Percentiles rank a stretch among this genome's conserved stretches.
phyloP scores from a whole-genome alignment of 2,113 vertebrate species.

The Climacteris rufus region DNA sequence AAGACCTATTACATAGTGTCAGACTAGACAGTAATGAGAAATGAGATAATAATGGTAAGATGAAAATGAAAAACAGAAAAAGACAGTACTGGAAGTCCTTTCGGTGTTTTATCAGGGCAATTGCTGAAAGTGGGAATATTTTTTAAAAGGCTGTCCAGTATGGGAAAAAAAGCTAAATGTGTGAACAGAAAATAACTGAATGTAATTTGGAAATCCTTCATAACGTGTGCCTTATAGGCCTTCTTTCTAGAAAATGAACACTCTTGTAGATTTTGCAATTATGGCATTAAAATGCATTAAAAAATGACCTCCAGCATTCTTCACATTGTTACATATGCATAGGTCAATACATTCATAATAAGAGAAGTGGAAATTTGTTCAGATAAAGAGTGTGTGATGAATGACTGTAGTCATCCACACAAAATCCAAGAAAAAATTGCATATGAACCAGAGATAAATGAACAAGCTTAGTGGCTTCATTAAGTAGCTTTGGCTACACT shows the following conservation, averaged over 20 bases:
- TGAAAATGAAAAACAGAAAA: background rate
- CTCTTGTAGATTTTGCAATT: background rate
- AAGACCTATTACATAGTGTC: background rate
- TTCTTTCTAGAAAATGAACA: background rate
- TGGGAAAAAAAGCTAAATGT: background rate
- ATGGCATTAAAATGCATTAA: background rate
- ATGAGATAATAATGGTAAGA: background rate
- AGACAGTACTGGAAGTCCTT: background rate
- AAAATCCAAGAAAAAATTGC: background rate
- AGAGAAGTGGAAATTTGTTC: background rate
- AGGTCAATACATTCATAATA: background rate
- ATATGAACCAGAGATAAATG: background rate
- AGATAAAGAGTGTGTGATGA: background rate
- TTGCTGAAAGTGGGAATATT: background rate
- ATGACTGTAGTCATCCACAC: background rate
- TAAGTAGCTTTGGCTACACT: background rate
- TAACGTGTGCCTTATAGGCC: background rate
- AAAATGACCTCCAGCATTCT: background rate
- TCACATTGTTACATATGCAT: background rate
- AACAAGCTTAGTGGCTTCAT: background rate
- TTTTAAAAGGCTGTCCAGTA: background rate
- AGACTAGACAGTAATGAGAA: background rate
- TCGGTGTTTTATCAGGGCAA: background rate
- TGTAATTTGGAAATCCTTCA: background rate
- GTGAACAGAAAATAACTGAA: background rate